Evolutionary conservation across 2,888 invertebrate species (phyloP).

Genomic region (Drosophila yooni): DNA sequence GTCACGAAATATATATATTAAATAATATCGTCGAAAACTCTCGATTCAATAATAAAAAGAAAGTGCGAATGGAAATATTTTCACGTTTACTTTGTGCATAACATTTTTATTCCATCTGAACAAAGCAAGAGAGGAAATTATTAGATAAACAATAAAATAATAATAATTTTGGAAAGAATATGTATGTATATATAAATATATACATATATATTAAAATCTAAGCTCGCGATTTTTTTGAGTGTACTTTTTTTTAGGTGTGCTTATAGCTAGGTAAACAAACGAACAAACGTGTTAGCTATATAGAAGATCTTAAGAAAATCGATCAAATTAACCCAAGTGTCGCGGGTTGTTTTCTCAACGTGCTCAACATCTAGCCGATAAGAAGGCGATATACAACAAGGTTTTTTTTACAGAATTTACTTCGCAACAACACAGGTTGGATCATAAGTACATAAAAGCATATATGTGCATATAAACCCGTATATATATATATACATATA

Average conservation of each 20-base stretch:
- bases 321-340: conserved; percentile 19
- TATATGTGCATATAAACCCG: conserved; percentile 14
- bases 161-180: not conserved
- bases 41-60: conserved; percentile 4
- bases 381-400: conserved; percentile 50
- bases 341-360: conserved; percentile 33
- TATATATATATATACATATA: conserved; percentile 12
- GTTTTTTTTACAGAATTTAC: conserved; percentile 79
- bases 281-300: conserved; percentile 7
- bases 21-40: conserved; percentile 13
- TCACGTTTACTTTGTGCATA: conserved; percentile 49
- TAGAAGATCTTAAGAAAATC: conserved; percentile 21
- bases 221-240: conserved; percentile 33
- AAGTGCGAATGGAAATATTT: conserved; percentile 16
- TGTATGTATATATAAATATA: conserved; percentile 12
- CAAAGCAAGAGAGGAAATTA: conserved; percentile 3
- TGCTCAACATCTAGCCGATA: conserved; percentile 48
- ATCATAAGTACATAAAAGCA: conserved; percentile 23
- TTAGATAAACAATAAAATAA: conserved; percentile 40
- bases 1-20: conserved; percentile 40
- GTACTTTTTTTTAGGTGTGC: conserved; percentile 48
- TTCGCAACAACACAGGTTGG: conserved; percentile 29
- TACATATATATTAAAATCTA: conserved; percentile 1
- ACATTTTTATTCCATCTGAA: conserved; percentile 27
- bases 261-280: conserved; percentile 22